These are phyloP conservation scores for Macaria liturata DNA, from an alignment of 2,888 invertebrate species.

Conservation along the genomic window DNA sequence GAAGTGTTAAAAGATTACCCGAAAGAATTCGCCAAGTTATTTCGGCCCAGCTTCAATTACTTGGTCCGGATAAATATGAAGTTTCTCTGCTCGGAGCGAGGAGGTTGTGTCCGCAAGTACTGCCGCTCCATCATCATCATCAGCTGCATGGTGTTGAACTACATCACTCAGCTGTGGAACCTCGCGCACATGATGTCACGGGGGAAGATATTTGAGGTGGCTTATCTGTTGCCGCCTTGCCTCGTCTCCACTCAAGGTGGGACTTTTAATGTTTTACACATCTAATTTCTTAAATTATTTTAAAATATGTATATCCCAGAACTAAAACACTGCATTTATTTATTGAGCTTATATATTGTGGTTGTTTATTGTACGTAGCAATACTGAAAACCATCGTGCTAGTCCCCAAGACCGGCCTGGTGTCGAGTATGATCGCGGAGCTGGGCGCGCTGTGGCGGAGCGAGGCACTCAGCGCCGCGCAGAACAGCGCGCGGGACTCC, in stretches of 20 bases:
- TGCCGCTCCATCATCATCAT: constrained; percentile 38
- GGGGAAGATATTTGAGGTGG: constrained; percentile 33
- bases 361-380: constrained; percentile 28
- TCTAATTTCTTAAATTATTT: background rate
- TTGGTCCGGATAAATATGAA: constrained; percentile 40
- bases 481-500: constrained; percentile 31
- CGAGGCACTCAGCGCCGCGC: constrained; percentile 30
- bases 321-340: too few relatives aligned
- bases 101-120: constrained; percentile 31
- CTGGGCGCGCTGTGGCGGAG: constrained; percentile 43
- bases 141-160: constrained; percentile 28
- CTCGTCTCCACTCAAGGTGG: constrained; percentile 39
- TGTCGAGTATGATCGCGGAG: constrained; percentile 38
- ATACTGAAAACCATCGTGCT: constrained; percentile 36
- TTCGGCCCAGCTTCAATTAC: constrained; percentile 34
- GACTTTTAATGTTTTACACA: background rate
- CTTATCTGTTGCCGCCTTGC: constrained; percentile 35
- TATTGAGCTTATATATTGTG: too few relatives aligned
- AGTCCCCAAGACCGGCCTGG: constrained; percentile 30
- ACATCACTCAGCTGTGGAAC: constrained; percentile 20
- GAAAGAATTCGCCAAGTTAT: constrained; percentile 39
- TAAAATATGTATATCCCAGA: too few relatives aligned
- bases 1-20: constrained; percentile 40
- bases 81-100: constrained; percentile 19
- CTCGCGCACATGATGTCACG: constrained; percentile 24